Base-by-base conservation (phyloP, 1,140 invertebrate genomes). In the Thrips palmi region DNA sequence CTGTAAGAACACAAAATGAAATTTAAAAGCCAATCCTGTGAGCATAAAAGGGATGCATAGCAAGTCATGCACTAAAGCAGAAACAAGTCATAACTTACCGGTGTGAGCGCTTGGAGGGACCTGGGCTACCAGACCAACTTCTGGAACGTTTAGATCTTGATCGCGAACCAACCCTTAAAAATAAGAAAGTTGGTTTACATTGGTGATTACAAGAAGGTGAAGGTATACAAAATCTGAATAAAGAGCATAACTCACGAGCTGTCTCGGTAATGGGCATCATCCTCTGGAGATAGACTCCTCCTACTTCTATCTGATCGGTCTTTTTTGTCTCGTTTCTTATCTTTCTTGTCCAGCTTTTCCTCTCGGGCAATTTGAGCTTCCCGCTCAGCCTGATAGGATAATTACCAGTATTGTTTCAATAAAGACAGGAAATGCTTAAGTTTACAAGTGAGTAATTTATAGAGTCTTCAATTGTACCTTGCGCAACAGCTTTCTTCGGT, bases 401-500 rank as follows among this genome's bases (percentile, higher is more conserved):
- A 17, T 2, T n/a, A 27, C 37, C 11, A 22, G 17, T 2, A 40
- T 11, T 21, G n/a, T 38, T 22, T 37, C 11, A 37, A 37, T 37
- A 19, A 24, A 37, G 22, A 23, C 4, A 2, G 19, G 27, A 7
- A 24, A 33, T 23, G 31, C 30, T 37, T 15, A 37, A 37, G 22
- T 37, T 27, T 28, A 23, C 29, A 11, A 27, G 35, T 18, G 25
- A 37, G 14, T 37, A 37, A n/a, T n/a, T n/a, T n/a, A n/a, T n/a
- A n/a, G n/a, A n/a, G n/a, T n/a, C n/a, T n/a, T n/a, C n/a, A 33
- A 37, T 37, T 17, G 40, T 52, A 78, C 79, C 67, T 83, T 86
- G 57, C 75, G 74, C 22, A 93, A 68, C 25, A 96, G 68, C 56
- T 93, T 92, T 48, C 81, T 70, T 25, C 91, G 64, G 55, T 92